Base-by-base conservation (phyloP, 1,140 invertebrate species). In the Pararge aegeria region DNA sequence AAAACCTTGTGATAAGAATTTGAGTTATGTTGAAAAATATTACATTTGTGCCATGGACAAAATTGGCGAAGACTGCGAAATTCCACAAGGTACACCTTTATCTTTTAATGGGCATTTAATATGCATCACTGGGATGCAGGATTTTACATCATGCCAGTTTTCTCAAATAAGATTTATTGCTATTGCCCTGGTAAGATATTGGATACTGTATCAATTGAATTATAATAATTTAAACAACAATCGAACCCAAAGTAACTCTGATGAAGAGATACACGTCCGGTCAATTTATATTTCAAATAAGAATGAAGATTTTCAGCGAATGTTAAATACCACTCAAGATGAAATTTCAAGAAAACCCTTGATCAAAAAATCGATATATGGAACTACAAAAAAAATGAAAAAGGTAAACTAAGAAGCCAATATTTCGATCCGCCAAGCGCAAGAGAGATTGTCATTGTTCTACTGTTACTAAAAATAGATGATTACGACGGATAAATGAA, bases 11-110 rank as follows among this genome's bases (percentile, higher is more conserved):
- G 57, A 60, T 2, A 54, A 60, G 18, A 38, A 57, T 10, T 56
- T 55, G 0, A 49, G 29, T 13, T 51, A 50, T 13, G 49, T n/a
- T n/a, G 37, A 54, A 5, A 64, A 57, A n/a, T 60, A 66, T 48
- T 70, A 71, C 19, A 44, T 78, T 5, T 81, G 78, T 48, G 53
- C 66, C 6, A 13, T 16, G 6, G 73, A 70, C 15, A 53, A 48
- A 21, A 42, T n/a, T n/a, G n/a, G 13, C 16, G 52, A 55, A 15
- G 42, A 58, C n/a, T 63, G 57, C 48, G 48, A 59, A 16, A 50
- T 68, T 16, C 51, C 54, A 46, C 63, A 78, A 63, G 78, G 80
- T 12, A 38, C 73, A 16, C 80, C 80, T 2, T 55, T 79, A 12
- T 18, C 80, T 13, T n/a, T 71, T 5, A 48, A 71, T 6, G 63